Base-by-base conservation (phyloP, 2,113 vertebrate species). In the Barnardius zonarius region DNA sequence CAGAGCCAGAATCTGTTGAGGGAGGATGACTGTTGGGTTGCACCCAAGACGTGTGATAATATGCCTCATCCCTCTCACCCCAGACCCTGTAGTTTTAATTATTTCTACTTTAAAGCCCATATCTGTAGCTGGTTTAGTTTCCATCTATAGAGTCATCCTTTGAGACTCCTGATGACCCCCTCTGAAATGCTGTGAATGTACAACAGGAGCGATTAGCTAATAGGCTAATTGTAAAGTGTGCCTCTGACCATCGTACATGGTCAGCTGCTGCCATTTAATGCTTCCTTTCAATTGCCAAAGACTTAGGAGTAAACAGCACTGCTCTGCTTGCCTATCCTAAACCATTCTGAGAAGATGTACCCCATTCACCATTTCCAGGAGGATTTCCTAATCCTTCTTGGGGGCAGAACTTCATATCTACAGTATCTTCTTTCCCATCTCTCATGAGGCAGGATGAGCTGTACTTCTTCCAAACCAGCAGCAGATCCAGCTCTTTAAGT, bases 161-260 rank as follows among this genome's bases (percentile, higher is more conserved):
- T 37, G 46, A 49, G 72, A 69, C 28, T 55, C 44, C 39, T 48
- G 8, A 8, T 10, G 54, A 33, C 6, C 22, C 22, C 27, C 46
- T 59, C 66, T 46, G 67, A 31, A 41, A 37, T 3, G 9, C 52
- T 1, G 5, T 31, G 70, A 24, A 59, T 7, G 57, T 39, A 14
- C 24, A 59, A 31, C 7, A 39, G 52, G 52, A 76, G 59, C 28
- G 37, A 13, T 33, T 59, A 59, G 55, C 33, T n/a, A 59, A 59
- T 10, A 22, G 37, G 69, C 13, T 73, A 2, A 31, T 52, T 33
- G 28, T 43, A 43, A 57, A 44, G 9, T 0, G 2, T 72, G 43
- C 8, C n/a, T 66, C 62, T 75, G 46, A 33, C 11, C 35, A n/a
- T 30, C 0, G 0, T 51, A 37, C 0, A 1, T 4, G 49, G 74